Evolutionary conservation across 2,888 invertebrate species (phyloP).

Genomic region (Lepidochitona cinerea): DNA sequence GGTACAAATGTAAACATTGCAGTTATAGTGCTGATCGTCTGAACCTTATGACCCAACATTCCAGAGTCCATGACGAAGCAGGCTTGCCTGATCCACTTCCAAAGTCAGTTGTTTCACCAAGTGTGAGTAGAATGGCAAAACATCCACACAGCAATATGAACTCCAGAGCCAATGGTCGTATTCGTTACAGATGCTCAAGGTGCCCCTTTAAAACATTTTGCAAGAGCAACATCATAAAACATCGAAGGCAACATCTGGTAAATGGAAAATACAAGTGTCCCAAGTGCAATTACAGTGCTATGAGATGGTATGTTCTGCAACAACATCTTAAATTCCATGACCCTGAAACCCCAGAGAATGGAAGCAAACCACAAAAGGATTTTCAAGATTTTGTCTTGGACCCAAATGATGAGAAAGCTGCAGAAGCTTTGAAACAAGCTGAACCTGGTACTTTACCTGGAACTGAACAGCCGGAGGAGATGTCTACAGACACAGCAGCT

Average conservation of each 20-base stretch:
- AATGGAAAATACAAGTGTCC: conserved; percentile 50
- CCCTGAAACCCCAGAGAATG: conserved; percentile 26
- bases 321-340: conserved; percentile 54
- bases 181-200: conserved; percentile 48
- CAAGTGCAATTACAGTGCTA: conserved; percentile 53
- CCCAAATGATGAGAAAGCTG: conserved; percentile 40
- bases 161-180: conserved; percentile 23
- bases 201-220: conserved; percentile 54
- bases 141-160: background rate
- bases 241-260: conserved; percentile 50
- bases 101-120: too few relatives aligned
- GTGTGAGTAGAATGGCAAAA: background rate
- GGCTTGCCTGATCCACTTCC: background rate
- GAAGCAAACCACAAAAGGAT: background rate
- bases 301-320: conserved; percentile 41
- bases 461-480: background rate
- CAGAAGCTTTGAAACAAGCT: conserved; percentile 24
- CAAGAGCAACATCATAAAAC: conserved; percentile 52
- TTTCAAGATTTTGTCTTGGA: conserved; percentile 46
- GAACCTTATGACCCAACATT: conserved; percentile 44
- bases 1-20: conserved; percentile 50
- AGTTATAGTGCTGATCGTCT: conserved; percentile 47
- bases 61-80: conserved; percentile 44
- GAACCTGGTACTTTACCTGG: background rate
- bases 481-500: background rate